These are phyloP conservation scores for Oophaga pumilio DNA, from an alignment of 2,113 vertebrate species.

Conservation along the genomic window DNA sequence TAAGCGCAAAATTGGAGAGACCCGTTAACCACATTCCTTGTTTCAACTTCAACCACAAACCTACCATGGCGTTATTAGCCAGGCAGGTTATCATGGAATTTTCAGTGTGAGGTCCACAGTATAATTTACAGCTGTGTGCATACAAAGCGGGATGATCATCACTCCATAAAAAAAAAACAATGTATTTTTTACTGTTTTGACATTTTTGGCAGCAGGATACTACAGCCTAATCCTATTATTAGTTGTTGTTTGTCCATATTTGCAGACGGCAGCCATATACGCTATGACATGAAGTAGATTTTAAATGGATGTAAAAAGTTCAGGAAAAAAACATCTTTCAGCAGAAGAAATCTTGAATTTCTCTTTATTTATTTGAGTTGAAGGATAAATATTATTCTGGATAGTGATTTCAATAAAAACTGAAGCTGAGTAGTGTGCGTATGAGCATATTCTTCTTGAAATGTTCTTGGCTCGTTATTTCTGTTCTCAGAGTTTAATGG, in stretches of 20 bases:
- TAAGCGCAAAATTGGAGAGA: neutral
- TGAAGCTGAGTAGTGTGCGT: neutral
- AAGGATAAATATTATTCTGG: conserved; percentile 46
- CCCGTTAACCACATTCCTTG: neutral
- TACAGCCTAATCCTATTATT: conserved; percentile 12
- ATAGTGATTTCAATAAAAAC: conserved; percentile 11
- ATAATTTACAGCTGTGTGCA: conserved; percentile 18
- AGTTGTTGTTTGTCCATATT: conserved; percentile 25
- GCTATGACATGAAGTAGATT: conserved; percentile 13
- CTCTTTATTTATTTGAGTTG: conserved; percentile 34
- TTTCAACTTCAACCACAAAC: neutral
- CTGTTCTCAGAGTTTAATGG: neutral
- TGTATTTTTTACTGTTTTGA: conserved; percentile 14
- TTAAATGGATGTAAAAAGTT: conserved; percentile 15
- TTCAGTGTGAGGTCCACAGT: conserved; percentile 18
- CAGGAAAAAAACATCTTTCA: conserved; percentile 8
- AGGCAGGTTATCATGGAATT: neutral
- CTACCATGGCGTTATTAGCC: neutral
- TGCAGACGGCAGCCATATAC: conserved; percentile 36
- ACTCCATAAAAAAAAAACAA: conserved; percentile 16
- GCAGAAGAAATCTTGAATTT: neutral
- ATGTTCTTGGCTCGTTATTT: conserved; percentile 12
- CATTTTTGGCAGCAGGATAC: conserved; percentile 29
- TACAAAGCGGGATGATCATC: neutral
- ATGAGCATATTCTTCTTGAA: conserved; percentile 6